Evolutionary conservation across 2,888 invertebrate species (phyloP), one percentile per base, ranked within the genome.

Genomic region (Drosophila siamana): DNA sequence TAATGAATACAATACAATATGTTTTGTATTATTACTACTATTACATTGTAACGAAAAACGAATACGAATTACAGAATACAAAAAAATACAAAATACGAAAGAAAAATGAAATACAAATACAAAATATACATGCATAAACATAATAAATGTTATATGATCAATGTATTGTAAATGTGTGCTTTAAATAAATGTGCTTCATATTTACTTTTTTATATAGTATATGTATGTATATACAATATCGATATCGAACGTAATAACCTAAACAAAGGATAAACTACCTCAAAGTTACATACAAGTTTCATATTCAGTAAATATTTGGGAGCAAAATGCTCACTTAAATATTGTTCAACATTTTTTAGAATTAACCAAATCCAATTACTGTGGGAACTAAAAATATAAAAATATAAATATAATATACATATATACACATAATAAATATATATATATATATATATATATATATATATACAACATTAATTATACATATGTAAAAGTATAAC

Each of bases 131-230:
- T 57, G 55, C 22, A 55, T 19, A 60, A 38, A 40, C 47, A 70
- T 65, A 65, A 75, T 77, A 74, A 74, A 69, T 78, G 73, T 84
- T 87, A 86, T 87, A 86, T 83, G 80, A 55, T 69, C 22, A 36
- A 81, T 75, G 70, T 78, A 79, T 68, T 70, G 81, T 82, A 78
- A 89, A 88, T 91, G 91, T 90, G 90, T 90, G 91, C 90, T 90
- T 90, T 90, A 90, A 80, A 68, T 90, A 76, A 88, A 88, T 90
- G 90, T 90, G 90, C 91, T 90, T 86, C 86, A 86, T 78, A 79
- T 69, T 76, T 69, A 74, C 63, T 69, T 71, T 74, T 75, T 75
- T 69, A 74, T 60, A 78, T 67, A 69, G 74, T 70, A 67, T 52
- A 63, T 61, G 64, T 62, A 67, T 57, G 66, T 52, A 16, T 46